Evolutionary conservation across 1,140 invertebrate genomes (phyloP).

Genomic region (Drosophila prosaltans): DNA sequence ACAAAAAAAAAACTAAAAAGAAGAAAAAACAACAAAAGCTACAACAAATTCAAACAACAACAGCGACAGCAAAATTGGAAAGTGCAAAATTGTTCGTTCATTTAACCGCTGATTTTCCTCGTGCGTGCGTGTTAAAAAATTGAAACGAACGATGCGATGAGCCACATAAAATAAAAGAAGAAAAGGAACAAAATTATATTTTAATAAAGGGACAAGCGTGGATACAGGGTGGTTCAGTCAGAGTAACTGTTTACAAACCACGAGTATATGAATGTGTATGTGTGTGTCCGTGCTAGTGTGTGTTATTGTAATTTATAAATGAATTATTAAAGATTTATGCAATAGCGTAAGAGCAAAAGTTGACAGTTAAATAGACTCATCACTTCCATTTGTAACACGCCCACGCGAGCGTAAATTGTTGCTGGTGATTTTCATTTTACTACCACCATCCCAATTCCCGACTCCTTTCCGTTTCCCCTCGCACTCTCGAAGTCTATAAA

Average conservation of each 20-base stretch:
- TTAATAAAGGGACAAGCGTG: not conserved
- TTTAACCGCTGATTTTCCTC: slow-evolving; percentile 10
- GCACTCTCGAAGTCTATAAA: not conserved
- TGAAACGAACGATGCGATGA: not conserved
- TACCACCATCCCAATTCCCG: not conserved
- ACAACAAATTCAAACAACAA: too few relatives aligned
- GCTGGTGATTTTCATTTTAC: slow-evolving; percentile 1
- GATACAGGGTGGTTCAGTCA: not conserved
- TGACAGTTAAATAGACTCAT: not conserved
- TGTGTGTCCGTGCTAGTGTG: not conserved
- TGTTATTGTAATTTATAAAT: slow-evolving; percentile 2
- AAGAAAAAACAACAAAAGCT: too few relatives aligned
- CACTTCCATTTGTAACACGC: not conserved
- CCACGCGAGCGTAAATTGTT: slow-evolving; percentile 5
- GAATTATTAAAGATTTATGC: slow-evolving; percentile 7
- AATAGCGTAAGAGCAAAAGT: not conserved
- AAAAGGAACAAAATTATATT: not conserved
- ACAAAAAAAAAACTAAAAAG: too few relatives aligned
- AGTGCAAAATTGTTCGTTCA: slow-evolving; percentile 1
- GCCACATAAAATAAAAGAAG: not conserved
- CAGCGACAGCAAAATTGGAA: not conserved
- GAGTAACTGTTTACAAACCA: not conserved
- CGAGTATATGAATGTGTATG: not conserved
- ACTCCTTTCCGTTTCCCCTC: not conserved
- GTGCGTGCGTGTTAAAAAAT: slow-evolving; percentile 5